These are phyloP conservation scores for Temnothorax ravouxi DNA, from an alignment of 2,888 invertebrate species.

Conservation along the genomic window DNA sequence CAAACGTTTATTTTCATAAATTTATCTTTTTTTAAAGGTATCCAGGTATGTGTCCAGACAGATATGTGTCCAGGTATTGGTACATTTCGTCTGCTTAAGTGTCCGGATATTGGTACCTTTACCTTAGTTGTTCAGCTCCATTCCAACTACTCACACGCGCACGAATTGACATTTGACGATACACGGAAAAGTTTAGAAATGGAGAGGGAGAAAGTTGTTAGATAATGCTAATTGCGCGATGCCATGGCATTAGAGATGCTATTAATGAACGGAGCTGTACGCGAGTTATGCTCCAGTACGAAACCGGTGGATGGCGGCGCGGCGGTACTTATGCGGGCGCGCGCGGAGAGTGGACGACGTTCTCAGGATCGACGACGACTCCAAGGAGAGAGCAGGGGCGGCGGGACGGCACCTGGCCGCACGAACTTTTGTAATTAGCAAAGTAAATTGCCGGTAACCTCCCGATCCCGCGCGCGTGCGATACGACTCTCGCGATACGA, in stretches of 20 bases:
- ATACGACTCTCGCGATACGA: slow-evolving; percentile 48
- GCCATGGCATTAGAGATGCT: slow-evolving; percentile 27
- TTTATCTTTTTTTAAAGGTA: too few relatives aligned
- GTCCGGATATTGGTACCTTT: too few relatives aligned
- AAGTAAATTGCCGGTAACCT: slow-evolving; percentile 71
- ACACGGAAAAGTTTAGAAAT: neutral
- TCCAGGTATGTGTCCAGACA: too few relatives aligned
- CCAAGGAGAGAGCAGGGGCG: neutral
- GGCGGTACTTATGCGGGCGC: neutral
- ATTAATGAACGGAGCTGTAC: slow-evolving; percentile 40
- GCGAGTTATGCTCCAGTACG: slow-evolving; percentile 15
- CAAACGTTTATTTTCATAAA: too few relatives aligned
- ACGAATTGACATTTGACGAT: neutral
- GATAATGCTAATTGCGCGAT: slow-evolving; percentile 27
- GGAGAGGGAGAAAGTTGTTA: neutral
- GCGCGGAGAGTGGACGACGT: slow-evolving; percentile 46
- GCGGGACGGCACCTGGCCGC: slow-evolving; percentile 29
- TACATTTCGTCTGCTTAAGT: too few relatives aligned
- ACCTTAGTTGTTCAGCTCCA: neutral
- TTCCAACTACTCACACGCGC: neutral
- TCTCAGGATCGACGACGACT: slow-evolving; percentile 47
- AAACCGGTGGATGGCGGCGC: neutral
- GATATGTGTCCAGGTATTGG: too few relatives aligned
- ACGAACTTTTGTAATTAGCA: slow-evolving; percentile 72
- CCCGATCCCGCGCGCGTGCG: slow-evolving; percentile 42